Evolutionary conservation across 2,797 vertebrate species (phyloP), one percentile per base, ranked within the genome.

Genomic region (Eremophila alpestris): DNA sequence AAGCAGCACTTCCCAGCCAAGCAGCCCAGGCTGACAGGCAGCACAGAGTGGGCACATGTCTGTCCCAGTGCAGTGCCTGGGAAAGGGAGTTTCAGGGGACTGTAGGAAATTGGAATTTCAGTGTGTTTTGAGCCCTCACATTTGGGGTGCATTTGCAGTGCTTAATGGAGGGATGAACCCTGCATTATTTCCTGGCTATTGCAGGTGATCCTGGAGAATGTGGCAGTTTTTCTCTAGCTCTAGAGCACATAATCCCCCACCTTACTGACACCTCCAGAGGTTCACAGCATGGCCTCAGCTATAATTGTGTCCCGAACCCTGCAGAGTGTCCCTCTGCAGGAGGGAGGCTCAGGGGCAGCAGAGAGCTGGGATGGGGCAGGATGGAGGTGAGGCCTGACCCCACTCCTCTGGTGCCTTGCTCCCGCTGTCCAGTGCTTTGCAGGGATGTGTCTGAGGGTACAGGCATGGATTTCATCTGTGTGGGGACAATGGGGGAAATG

Each of bases 61-160:
- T 68, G 26, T 27, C 40, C 63, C 60, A 51, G 36, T 27, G 5
- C 59, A 14, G 56, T 27, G 55, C 38, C 20, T 14, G 11, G 38
- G 32, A 65, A 36, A 16, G 18, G 18, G 16, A 12, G 20, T 63
- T 68, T 30, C n/a, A 38, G 55, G 26, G 23, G 9, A 20, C 38
- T 41, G 32, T 8, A 46, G 65, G 60, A 21, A 81, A 14, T 5
- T 3, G 26, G 38, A 43, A 41, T 74, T 43, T 18, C 11, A 0
- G 0, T 41, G 30, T 2, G 1, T 45, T 86, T n/a, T 24, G 24
- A 51, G 58, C 38, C 55, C 38, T 83, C 34, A 1, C 4, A 0
- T 38, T 46, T 54, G 62, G 43, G 56, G 9, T 32, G 10, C 27
- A 10, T 32, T 75, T 3, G 2, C 36, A 73, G 60, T 52, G 41